Base-by-base conservation (phyloP, 1,140 invertebrate species). In the Laupala kohalensis region DNA sequence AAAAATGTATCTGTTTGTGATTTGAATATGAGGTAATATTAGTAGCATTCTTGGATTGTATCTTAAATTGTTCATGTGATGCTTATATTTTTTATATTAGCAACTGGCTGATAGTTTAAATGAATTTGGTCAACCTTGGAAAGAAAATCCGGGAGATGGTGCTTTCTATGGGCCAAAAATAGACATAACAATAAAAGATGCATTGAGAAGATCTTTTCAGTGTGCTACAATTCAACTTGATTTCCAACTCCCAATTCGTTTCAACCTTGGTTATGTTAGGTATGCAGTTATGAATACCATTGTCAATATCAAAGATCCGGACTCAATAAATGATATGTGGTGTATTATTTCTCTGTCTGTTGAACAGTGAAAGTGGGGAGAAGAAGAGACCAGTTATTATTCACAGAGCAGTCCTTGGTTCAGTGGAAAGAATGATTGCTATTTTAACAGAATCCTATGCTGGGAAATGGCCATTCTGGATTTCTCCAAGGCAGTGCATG, bases 81-180 rank as follows among this genome's bases (percentile, higher is more conserved):
- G n/a, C n/a, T n/a, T n/a, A n/a, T n/a, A n/a, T n/a, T n/a, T n/a
- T n/a, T n/a, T n/a, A n/a, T n/a, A n/a, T n/a, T 76, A 88, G 86
- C 92, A 94, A 74, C 81, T 99, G 19, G 85, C 84, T 29, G 90
- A 96, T 37, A 94, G 94, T 73, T 84, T 99, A 62, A 86, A 99
- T 79, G 85, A 85, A 30, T 97, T 93, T 81, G 95, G 94, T 6
- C 78, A 87, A 75, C 86, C 90, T 0, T 99, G 97, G 97, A 88
- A 87, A 71, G 79, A 95, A 69, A 98, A 98, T 82, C 89, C 89
- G 0, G 89, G 92, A 0, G 97, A 99, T 86, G 97, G 98, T 4
- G 97, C 97, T 2, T 99, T 99, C 83, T 99, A 99, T 83, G 97
- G 97, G 0, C 97, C 97, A 6, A 99, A 99, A 86, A 99, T 99